Evolutionary conservation across 2,888 invertebrate genomes (phyloP), one percentile per base, ranked within the genome.

Genomic region (Dorcus parallelipipedus): DNA sequence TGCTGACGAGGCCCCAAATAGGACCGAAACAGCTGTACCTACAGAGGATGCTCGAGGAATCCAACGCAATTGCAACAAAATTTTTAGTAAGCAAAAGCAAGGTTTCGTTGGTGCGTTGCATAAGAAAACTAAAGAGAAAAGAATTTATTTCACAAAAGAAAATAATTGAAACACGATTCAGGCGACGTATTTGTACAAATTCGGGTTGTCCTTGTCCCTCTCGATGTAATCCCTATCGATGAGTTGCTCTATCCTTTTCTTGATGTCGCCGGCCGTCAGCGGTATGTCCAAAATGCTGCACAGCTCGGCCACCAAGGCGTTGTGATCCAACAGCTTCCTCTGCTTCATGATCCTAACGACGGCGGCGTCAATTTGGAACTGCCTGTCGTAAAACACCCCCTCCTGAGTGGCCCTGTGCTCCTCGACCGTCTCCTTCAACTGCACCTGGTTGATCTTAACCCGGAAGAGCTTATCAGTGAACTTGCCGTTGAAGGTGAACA

Each of bases 201-300:
- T 95, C 63, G 93, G 87, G 82, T 95, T 96, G 79, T 97, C 94
- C 78, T 94, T 93, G 80, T 98, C 97, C 43, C 98, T 85, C 75
- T 94, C 93, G 90, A 99, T 93, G 80, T 99, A 99, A 79, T 99
- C 98, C 71, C 98, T 85, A 78, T 99, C 98, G 75, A 99, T 98
- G 54, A 99, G 84, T 54, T 96, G 93, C 77, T 97, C 98, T 71
- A 99, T 97, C 67, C 99, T 86, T 76, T 97, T 97, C 82, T 99
- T 99, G 72, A 99, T 83, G 81, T 99, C 98, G 62, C 93, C 89
- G 60, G 97, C 94, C 91, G 96, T 97, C 59, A 97, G 95, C 54
- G 98, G 97, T 81, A 99, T 97, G 78, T 97, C 95, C 70, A 99
- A 86, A 78, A 96, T 94, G 80, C 94, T 91, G 79, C 93, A 97